Conservation (phyloP, 2,888 invertebrate genomes). For the Meiosimyza platycephala region DNA sequence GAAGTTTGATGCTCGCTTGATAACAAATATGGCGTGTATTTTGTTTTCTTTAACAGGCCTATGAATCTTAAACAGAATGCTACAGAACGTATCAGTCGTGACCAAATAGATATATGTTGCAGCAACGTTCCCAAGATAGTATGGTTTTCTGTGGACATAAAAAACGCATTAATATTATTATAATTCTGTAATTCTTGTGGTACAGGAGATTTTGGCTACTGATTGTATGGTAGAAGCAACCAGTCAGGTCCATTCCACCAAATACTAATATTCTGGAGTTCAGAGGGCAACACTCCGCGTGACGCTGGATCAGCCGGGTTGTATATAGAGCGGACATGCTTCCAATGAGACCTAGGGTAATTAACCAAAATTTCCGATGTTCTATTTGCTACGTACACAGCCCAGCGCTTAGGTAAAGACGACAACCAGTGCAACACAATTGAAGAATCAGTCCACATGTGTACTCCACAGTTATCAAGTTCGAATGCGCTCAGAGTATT, state of each 20-base stretch:
- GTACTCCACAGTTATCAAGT: not conserved
- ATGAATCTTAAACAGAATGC: constrained; percentile 2
- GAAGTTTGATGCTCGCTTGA: not conserved
- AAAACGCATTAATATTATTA: not conserved
- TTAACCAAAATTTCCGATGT: constrained; percentile 14
- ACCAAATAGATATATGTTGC: not conserved
- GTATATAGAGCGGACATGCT: constrained; percentile 3
- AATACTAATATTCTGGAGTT: not conserved
- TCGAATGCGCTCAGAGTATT: not conserved
- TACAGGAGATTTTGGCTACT: not conserved
- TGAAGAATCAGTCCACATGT: constrained; percentile 6
- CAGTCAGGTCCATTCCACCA: too few species aligned
- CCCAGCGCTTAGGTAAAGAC: not conserved
- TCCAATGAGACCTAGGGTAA: constrained; percentile 4
- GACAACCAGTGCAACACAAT: not conserved
- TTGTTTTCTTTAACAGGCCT: not conserved
- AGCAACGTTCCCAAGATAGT: not conserved
- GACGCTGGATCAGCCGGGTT: constrained; percentile 14
- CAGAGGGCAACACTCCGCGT: not conserved
- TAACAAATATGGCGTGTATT: not conserved
- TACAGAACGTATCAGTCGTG: not conserved
- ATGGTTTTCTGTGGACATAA: constrained; percentile 12
- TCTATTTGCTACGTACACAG: not conserved
- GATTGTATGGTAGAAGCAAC: not conserved
- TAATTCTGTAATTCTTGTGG: not conserved